Conservation (phyloP, 2,888 invertebrate genomes). For the Watsonalla binaria region DNA sequence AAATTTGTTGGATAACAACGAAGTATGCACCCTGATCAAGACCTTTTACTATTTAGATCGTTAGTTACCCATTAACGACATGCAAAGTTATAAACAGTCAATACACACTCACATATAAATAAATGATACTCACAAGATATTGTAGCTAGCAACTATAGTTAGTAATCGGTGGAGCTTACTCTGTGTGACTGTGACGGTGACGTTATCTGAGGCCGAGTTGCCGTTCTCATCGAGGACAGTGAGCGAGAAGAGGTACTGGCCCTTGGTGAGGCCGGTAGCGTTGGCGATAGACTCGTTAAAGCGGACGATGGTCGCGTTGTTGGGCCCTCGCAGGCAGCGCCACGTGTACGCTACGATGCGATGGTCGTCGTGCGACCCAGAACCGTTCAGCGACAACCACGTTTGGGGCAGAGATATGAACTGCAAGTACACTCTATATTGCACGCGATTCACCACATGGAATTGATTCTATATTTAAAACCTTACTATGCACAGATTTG, state of each 20-base stretch:
- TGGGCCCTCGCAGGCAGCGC: slow-evolving; percentile 87
- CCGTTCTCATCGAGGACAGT: slow-evolving; percentile 92
- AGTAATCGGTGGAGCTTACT: slow-evolving; percentile 76
- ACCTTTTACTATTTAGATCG: too few species aligned
- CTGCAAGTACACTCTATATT: slow-evolving; percentile 47
- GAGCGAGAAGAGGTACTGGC: slow-evolving; percentile 88
- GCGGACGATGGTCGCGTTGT: slow-evolving; percentile 72
- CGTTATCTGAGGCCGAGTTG: slow-evolving; percentile 85
- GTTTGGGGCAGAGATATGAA: slow-evolving; percentile 92
- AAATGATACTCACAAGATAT: not conserved
- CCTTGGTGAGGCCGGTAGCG: slow-evolving; percentile 89
- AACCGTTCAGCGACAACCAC: slow-evolving; percentile 88
- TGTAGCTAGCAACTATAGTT: not conserved
- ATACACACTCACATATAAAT: too few species aligned
- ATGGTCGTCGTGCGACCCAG: slow-evolving; percentile 89
- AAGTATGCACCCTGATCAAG: too few species aligned
- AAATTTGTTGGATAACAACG: too few species aligned
- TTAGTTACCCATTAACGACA: too few species aligned
- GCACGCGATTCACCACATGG: not conserved
- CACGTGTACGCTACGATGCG: slow-evolving; percentile 90
- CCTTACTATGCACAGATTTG: too few species aligned
- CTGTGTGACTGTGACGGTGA: slow-evolving; percentile 89
- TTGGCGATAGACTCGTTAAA: slow-evolving; percentile 84
- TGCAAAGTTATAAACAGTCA: too few species aligned
- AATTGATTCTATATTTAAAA: too few species aligned